Evolutionary conservation across 1,140 invertebrate species (phyloP).

Genomic region (Temnothorax longispinosus): DNA sequence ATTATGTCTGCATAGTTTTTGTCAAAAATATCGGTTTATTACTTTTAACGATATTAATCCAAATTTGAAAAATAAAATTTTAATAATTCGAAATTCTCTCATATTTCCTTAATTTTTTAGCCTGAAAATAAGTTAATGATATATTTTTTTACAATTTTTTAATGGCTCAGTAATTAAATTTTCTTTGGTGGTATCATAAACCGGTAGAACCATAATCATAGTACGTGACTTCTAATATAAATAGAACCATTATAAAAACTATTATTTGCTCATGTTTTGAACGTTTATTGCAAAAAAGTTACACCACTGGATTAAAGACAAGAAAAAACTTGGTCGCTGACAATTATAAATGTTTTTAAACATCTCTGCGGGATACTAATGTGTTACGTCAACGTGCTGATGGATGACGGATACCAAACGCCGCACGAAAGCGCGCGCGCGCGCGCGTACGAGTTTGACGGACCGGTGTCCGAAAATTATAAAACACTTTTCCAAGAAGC

Average conservation of each 20-base stretch:
- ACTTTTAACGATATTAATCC: not conserved
- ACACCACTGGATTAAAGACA: not conserved
- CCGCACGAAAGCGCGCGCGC: constrained; percentile 8
- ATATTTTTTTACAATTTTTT: not conserved
- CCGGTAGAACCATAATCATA: not conserved
- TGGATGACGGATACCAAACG: constrained; percentile 43
- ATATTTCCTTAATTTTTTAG: not conserved
- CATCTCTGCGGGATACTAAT: constrained; percentile 30
- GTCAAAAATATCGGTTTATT: not conserved
- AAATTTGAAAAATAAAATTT: not conserved
- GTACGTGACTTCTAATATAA: not conserved
- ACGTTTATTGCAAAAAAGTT: not conserved
- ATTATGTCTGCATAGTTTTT: not conserved
- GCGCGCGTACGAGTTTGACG: constrained; percentile 22
- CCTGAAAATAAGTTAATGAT: not conserved
- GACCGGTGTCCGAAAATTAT: constrained; percentile 29
- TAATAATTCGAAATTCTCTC: not conserved
- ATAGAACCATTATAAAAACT: not conserved
- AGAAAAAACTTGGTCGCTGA: constrained; percentile 20
- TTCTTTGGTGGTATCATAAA: not conserved
- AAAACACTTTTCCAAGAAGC: constrained; percentile 49
- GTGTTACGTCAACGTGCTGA: constrained; percentile 37
- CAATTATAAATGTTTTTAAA: constrained; percentile 33
- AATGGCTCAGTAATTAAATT: not conserved
- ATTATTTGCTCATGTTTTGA: not conserved